Evolutionary conservation across 2,797 vertebrate genomes (phyloP), one percentile per base, ranked within the genome.

Genomic region (Pangasius mekongensis): DNA sequence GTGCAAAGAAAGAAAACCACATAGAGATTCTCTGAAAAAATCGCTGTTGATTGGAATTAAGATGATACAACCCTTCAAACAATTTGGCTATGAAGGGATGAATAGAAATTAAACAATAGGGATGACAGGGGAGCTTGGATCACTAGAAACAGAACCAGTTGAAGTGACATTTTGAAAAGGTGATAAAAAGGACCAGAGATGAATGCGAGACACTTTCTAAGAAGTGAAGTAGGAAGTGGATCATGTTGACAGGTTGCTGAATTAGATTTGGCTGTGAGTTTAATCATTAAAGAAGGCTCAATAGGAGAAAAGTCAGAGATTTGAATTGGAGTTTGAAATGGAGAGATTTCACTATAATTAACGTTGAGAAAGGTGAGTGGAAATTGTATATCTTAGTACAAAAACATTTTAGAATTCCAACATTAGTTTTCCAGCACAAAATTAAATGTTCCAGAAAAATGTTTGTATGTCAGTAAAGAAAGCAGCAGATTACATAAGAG

Each of bases 191-290:
- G n/a, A 84, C 27, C 54, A 83, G 16, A 73, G 69, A 43, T 56
- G 54, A 64, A 73, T 85, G 36, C 74, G 76, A 76, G 83, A 36
- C 47, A 71, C 30, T 71, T 84, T 14, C 30, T 66, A 52, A 64
- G 47, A 73, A 58, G 20, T 85, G 36, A 85, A 43, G 84, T 22
- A 20, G 36, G 84, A 60, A 39, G 33, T 74, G 84, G 33, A 52
- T 67, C 13, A 58, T 39, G 69, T 36, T 18, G 87, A 80, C 84
- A 47, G 91, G 90, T 80, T 80, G 77, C 77, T 93, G 87, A 88
- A 90, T 83, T 71, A 89, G 88, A 86, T 82, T 85, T 36, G 82
- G 87, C 27, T 85, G 43, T 54, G 52, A 62, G 49, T 67, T 71
- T 14, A 71, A 33, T 33, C 14, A 84, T 49, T n/a, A 84, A 54